A percentile compares a stretch with the other conserved stretches of the same genome.
Conservation (phyloP, 2,113 vertebrate species). For the Oryzias javanicus region DNA sequence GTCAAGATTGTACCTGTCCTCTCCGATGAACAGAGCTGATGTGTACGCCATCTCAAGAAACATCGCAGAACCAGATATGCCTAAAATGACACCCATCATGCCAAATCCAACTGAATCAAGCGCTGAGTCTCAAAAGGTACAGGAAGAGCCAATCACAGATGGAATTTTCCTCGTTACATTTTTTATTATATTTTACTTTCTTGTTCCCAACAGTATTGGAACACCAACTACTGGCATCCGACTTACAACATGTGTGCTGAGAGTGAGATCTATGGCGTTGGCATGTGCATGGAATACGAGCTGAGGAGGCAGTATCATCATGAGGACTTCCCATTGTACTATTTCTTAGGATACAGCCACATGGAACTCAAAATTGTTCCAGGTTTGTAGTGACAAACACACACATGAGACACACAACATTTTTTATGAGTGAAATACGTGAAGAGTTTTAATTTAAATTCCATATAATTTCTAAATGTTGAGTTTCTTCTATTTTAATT, state of each 20-base stretch:
- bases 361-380: slow-evolving; percentile 57
- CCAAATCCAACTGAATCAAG: slow-evolving; percentile 1
- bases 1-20: background rate
- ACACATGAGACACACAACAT: too few species aligned
- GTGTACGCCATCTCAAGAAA: slow-evolving; percentile 74
- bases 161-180: background rate
- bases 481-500: too few species aligned
- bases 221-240: slow-evolving; percentile 41
- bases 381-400: slow-evolving; percentile 52
- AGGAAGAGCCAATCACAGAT: background rate
- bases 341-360: slow-evolving; percentile 69
- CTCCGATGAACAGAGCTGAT: slow-evolving; percentile 62
- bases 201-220: slow-evolving; percentile 25
- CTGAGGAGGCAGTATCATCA: slow-evolving; percentile 57
- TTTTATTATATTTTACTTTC: background rate
- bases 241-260: slow-evolving; percentile 53
- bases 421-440: too few species aligned
- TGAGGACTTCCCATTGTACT: slow-evolving; percentile 73
- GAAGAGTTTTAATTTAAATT: too few species aligned
- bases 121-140: slow-evolving; percentile 18
- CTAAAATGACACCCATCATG: slow-evolving; percentile 71
- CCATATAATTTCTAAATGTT: too few species aligned
- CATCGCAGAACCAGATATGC: slow-evolving; percentile 50
- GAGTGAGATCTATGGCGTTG: slow-evolving; percentile 58
- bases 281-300: slow-evolving; percentile 68